Evolutionary conservation across 2,888 invertebrate genomes (phyloP), one percentile per base, ranked within the genome.

Genomic region (Plebejus melissa): DNA sequence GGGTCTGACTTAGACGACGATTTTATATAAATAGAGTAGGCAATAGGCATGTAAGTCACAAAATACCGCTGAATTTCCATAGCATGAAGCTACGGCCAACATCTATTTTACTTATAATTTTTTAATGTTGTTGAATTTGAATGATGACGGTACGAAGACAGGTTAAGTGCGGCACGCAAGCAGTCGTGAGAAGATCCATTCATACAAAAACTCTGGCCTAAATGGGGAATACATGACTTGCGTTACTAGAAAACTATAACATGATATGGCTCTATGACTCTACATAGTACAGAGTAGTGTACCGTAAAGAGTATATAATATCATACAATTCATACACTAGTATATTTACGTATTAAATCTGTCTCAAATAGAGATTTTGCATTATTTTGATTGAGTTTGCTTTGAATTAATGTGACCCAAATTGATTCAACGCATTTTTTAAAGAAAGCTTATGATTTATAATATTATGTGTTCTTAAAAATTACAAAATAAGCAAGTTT

Each of bases 191-290:
- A 72, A 72, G 72, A 72, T 72, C 50, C 72, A 72, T 72, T 72
- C 72, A 72, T 72, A 72, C 2, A 72, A 72, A 72, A 72, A 72
- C 54, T 13, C 28, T 54, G 72, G 72, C 54, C 72, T 81, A 81
- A 83, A 82, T 78, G 58, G 74, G 81, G 74, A 78, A 77, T 79
- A 82, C 80, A 79, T 78, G 78, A 65, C 65, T 65, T 65, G 65
- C 65, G 65, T 32, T 65, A 36, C 16, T 65, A 4, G 16, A 65
- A 60, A 60, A 65, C 32, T 65, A 36, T 65, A 13, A 65, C 32
- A 32, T 65, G 65, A 32, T 65, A 65, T 65, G 65, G 32, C 32
- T 32, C 65, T 16, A 65, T 36, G 65, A 65, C 65, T 65, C 60
- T 58, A 32, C 32, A 32, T 1, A 2, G 1, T 32, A 65, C 32